phyloP scores from a whole-genome alignment of 1,140 invertebrate species.

The Brachionus angularis region DNA sequence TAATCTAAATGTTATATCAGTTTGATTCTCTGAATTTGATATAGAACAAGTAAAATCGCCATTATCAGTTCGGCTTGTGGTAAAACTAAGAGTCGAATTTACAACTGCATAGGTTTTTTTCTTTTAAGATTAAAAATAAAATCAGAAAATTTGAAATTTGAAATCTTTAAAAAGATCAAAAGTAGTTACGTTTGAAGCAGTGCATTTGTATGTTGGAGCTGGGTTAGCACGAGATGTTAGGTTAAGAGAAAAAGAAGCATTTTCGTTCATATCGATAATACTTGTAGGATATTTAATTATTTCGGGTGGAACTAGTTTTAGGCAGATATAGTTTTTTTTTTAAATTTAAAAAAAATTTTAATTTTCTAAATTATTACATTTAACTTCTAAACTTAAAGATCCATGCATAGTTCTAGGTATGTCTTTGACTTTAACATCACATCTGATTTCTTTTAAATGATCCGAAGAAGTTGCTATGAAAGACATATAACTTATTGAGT shows the following conservation, averaged over 20 bases:
- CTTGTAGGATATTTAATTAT: slow-evolving; percentile 36
- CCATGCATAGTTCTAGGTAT: slow-evolving; percentile 32
- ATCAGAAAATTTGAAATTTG: neutral
- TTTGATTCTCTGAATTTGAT: neutral
- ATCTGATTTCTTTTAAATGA: slow-evolving; percentile 40
- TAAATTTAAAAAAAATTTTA: neutral
- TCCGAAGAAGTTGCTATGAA: slow-evolving; percentile 38
- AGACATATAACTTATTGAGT: slow-evolving; percentile 37
- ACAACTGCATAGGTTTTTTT: slow-evolving; percentile 11
- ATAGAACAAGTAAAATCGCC: slow-evolving; percentile 35
- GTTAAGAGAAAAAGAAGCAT: slow-evolving; percentile 23
- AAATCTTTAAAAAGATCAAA: neutral
- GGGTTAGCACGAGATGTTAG: slow-evolving; percentile 32
- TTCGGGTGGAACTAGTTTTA: slow-evolving; percentile 30
- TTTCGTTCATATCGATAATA: slow-evolving; percentile 43
- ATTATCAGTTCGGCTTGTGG: slow-evolving; percentile 1
- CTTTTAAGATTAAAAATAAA: too few species aligned
- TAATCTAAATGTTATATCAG: slow-evolving; percentile 10
- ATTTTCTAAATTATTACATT: slow-evolving; percentile 1
- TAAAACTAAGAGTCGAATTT: slow-evolving; percentile 24
- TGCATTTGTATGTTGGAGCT: slow-evolving; percentile 12
- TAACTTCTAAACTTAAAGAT: slow-evolving; percentile 21
- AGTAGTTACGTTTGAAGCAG: slow-evolving; percentile 18
- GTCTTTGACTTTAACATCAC: slow-evolving; percentile 36
- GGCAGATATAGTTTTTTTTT: neutral